phyloP scores from a whole-genome alignment of 2,797 vertebrate genomes.

The Ceyx erithaca region DNA sequence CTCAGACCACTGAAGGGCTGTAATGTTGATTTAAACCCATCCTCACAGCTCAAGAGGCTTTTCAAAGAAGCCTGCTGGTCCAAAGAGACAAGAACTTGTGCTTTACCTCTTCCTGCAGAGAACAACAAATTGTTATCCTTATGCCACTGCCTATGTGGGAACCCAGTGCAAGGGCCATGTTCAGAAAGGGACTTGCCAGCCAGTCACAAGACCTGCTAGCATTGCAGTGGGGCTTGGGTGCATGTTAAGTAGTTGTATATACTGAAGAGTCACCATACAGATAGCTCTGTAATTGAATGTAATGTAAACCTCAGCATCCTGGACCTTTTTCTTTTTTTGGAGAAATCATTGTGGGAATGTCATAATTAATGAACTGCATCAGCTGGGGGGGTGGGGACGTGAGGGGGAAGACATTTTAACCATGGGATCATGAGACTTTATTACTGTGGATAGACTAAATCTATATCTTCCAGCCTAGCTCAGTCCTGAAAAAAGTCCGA shows the following conservation, averaged over 20 bases:
- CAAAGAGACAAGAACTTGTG: neutral
- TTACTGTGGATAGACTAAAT: conserved; percentile 63
- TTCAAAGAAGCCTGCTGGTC: neutral
- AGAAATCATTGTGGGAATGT: conserved; percentile 51
- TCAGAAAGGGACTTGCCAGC: neutral
- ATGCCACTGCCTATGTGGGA: neutral
- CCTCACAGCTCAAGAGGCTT: neutral
- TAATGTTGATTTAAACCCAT: neutral
- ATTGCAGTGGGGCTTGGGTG: neutral
- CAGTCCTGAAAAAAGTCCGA: conserved; percentile 59
- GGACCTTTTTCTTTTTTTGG: conserved; percentile 32
- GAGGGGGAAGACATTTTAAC: conserved; percentile 47
- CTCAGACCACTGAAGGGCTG: fast-evolving
- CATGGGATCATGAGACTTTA: conserved; percentile 53
- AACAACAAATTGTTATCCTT: too few relatives aligned
- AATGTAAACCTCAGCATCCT: conserved; percentile 64
- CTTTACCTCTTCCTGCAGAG: neutral
- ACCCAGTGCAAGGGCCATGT: neutral
- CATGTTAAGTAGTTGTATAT: neutral
- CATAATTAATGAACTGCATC: conserved; percentile 64
- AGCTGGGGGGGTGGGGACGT: neutral
- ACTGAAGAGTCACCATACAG: conserved; percentile 67
- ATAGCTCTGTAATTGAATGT: conserved; percentile 54
- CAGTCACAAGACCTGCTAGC: neutral
- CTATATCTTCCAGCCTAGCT: conserved; percentile 47